Percentiles rank a stretch among this genome's conserved stretches.
Conservation (phyloP, 1,140 invertebrate genomes). For the Cotesia vestalis region DNA sequence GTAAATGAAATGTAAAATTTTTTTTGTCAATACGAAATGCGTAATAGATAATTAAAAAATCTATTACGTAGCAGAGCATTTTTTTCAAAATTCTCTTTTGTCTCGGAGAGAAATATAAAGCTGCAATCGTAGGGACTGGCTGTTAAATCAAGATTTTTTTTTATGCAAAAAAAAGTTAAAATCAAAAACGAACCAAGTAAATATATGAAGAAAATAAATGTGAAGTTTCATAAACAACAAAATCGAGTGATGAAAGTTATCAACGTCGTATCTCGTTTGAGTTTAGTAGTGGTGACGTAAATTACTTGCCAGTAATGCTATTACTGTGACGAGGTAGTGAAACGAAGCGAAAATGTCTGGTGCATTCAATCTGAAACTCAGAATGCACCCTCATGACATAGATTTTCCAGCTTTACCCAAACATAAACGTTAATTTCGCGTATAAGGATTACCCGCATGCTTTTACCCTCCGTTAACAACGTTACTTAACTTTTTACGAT, state of each 20-base stretch:
- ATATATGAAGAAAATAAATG: too few species aligned
- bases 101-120: too few species aligned
- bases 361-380: neutral
- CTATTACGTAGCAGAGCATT: too few species aligned
- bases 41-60: too few species aligned
- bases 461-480: neutral
- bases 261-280: slow-evolving; percentile 6
- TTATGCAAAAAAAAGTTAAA: too few species aligned
- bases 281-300: slow-evolving; percentile 6
- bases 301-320: slow-evolving; percentile 8
- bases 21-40: too few species aligned
- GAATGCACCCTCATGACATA: slow-evolving; percentile 4
- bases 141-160: too few species aligned
- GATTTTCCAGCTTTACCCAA: slow-evolving; percentile 5
- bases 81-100: too few species aligned
- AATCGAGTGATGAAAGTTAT: neutral
- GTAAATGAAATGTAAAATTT: too few species aligned
- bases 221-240: neutral
- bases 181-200: too few species aligned
- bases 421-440: neutral
- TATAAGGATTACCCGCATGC: neutral
- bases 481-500: too few species aligned
- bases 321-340: slow-evolving; percentile 10
- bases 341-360: slow-evolving; percentile 1
- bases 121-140: too few species aligned